phyloP scores from a whole-genome alignment of 2,113 vertebrate genomes.

The Leucoraja erinaceus region DNA sequence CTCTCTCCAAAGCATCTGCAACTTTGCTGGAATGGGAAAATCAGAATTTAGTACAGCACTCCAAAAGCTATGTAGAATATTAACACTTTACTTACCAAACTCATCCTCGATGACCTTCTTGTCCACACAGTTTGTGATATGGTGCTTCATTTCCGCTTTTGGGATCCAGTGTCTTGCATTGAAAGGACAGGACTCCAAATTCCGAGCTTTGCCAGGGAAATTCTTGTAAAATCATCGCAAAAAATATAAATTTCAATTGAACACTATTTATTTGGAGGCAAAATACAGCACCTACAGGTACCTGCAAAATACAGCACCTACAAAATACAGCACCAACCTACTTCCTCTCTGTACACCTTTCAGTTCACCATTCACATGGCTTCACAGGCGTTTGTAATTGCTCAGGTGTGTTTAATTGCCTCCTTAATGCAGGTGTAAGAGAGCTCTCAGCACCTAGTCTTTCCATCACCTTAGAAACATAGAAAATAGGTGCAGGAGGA shows the following conservation, averaged over 20 bases:
- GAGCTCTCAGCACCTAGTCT: too few relatives aligned
- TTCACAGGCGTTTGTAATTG: too few relatives aligned
- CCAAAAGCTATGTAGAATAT: not conserved
- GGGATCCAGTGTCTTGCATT: conserved; percentile 69
- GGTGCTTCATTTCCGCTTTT: conserved; percentile 52
- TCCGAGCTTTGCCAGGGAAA: conserved; percentile 57
- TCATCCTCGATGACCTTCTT: conserved; percentile 14
- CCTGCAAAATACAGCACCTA: not conserved
- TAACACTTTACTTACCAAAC: conserved; percentile 2
- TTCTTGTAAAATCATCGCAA: conserved; percentile 50
- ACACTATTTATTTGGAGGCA: not conserved
- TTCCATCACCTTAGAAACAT: too few relatives aligned
- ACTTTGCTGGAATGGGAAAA: too few relatives aligned
- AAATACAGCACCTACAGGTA: too few relatives aligned
- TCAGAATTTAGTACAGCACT: too few relatives aligned
- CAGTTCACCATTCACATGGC: too few relatives aligned
- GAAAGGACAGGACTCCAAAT: conserved; percentile 65
- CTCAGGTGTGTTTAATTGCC: too few relatives aligned
- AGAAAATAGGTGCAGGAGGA: too few relatives aligned
- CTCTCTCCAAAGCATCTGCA: too few relatives aligned
- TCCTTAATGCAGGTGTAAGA: too few relatives aligned
- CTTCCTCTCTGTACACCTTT: not conserved
- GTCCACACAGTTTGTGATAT: conserved; percentile 56
- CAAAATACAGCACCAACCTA: too few relatives aligned
- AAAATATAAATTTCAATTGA: not conserved